Percentiles rank a stretch among this genome's conserved stretches.
Conservation (phyloP, 2,888 invertebrate genomes). For the Chouioia cunea region DNA sequence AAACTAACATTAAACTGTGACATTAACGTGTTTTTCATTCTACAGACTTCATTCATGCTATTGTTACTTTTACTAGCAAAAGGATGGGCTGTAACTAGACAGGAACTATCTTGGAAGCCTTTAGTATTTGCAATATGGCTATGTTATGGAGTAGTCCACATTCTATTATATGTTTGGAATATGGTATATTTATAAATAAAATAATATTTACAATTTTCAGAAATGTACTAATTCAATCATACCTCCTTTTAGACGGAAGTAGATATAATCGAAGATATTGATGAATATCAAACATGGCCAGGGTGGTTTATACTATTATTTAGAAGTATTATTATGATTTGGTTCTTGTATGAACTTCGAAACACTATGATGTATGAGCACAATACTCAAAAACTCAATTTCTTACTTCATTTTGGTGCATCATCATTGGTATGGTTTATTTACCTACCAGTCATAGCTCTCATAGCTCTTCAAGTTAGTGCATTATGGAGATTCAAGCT, state of each 20-base stretch:
- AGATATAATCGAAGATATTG: conserved; percentile 95
- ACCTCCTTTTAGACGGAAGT: conserved; percentile 84
- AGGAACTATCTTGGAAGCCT: conserved; percentile 89
- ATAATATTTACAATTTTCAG: conserved; percentile 1
- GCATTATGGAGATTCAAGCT: conserved; percentile 96
- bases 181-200: conserved; percentile 73
- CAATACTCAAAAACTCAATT: conserved; percentile 87
- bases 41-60: conserved; percentile 92
- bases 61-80: conserved; percentile 91
- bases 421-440: conserved; percentile 99
- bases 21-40: not conserved
- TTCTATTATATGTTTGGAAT: conserved; percentile 95
- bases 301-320: conserved; percentile 94
- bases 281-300: conserved; percentile 98
- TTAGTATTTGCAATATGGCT: conserved; percentile 91
- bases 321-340: conserved; percentile 86
- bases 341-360: conserved; percentile 86
- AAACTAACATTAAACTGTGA: conserved; percentile 9
- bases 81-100: conserved; percentile 95
- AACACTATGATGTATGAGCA: conserved; percentile 85
- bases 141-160: conserved; percentile 90
- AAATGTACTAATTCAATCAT: not conserved
- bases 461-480: conserved; percentile 93
- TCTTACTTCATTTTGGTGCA: conserved; percentile 95
- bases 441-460: conserved; percentile 93